phyloP scores from a whole-genome alignment of 1,140 invertebrate species.

The Lysiphlebus fabarum region DNA sequence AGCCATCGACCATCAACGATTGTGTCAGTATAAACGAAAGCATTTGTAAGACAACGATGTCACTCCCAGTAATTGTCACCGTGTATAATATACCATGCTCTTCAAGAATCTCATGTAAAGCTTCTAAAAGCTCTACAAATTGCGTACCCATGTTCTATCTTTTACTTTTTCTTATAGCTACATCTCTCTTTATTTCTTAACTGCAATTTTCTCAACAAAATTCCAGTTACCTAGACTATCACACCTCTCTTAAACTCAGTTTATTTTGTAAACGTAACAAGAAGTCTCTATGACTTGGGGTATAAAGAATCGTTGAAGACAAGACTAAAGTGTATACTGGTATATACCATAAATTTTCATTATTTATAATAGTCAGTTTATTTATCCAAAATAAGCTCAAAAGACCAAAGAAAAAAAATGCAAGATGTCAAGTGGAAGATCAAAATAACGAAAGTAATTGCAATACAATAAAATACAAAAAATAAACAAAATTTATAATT shows the following conservation, averaged over 20 bases:
- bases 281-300: background rate
- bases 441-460: slow-evolving; percentile 18
- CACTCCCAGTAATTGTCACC: slow-evolving; percentile 39
- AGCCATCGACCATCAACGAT: background rate
- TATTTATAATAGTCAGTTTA: slow-evolving; percentile 48
- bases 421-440: slow-evolving; percentile 22
- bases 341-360: slow-evolving; percentile 48
- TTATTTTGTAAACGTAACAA: too few relatives aligned
- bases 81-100: slow-evolving; percentile 33
- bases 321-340: slow-evolving; percentile 11
- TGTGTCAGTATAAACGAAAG: slow-evolving; percentile 15
- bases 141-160: slow-evolving; percentile 38
- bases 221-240: too few relatives aligned
- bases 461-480: background rate
- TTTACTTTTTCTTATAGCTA: slow-evolving; percentile 23
- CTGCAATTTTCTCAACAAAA: background rate
- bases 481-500: background rate
- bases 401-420: background rate
- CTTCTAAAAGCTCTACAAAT: slow-evolving; percentile 48
- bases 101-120: slow-evolving; percentile 28
- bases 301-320: slow-evolving; percentile 8
- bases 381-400: slow-evolving; percentile 42
- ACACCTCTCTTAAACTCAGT: too few relatives aligned
- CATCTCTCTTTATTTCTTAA: slow-evolving; percentile 1
- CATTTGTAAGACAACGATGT: slow-evolving; percentile 13